Base-by-base conservation (phyloP, 2,797 vertebrate genomes). In the Enteromius unitaeniatus region DNA sequence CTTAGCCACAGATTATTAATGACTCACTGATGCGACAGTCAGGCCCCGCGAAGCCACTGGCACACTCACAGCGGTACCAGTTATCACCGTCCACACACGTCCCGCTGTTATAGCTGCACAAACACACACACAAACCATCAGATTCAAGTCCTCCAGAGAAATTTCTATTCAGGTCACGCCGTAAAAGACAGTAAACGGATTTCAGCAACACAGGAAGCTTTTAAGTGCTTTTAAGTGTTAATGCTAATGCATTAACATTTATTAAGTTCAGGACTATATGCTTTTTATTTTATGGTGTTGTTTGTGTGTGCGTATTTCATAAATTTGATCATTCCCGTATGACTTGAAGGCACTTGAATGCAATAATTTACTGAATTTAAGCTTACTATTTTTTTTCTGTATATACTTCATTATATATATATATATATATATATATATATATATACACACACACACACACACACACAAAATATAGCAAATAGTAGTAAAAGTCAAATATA, bases 21-120 rank as follows among this genome's bases (percentile, higher is more conserved):
- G 83, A 95, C 96, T 95, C 91, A 97, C 96, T 97, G 92, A 97
- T 97, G 88, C 96, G 94, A 89, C 96, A 97, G 92, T 97, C 96
- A 0, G 96, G 96, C 34, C 96, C 96, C 0, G 96, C 96, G 0
- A 97, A 97, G 26, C 96, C 96, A 0, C 96, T 94, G 42, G 96
- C 95, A 0, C 96, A 97, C 86, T 97, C 96, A 10, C 96, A 97
- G 40, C 96, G 95, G 90, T 97, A 97, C 96, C 96, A 97, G 89
- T 97, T 97, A 85, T 97, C 96, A 51, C 96, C 96, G 8, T 97
- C 96, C 67, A 97, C 96, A 0, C 96, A 97, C 0, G 95, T 96
- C 51, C 96, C 96, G 2, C 95, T 96, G 79, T 97, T 97, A 51
- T 97, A 97, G 88, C 96, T 97, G 75, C 21, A 79, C 31, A 8